Percentiles rank a stretch among this genome's conserved stretches.
phyloP scores from a whole-genome alignment of 2,797 vertebrate species.

The Sebastes vulpes region DNA sequence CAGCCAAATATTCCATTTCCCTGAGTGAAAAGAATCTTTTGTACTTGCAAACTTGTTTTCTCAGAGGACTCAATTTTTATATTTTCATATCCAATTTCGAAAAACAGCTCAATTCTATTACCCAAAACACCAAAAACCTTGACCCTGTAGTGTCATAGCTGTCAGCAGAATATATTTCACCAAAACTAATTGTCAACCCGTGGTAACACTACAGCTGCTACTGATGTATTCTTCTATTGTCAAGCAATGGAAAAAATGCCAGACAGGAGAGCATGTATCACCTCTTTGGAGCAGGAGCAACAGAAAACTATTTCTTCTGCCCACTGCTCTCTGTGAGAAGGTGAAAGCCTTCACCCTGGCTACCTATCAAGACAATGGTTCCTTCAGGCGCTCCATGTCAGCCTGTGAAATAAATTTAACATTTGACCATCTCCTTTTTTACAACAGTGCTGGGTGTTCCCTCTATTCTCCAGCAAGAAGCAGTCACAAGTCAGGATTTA shows the following conservation, averaged over 20 bases:
- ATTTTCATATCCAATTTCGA: background rate
- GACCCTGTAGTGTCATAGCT: background rate
- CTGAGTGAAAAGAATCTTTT: background rate
- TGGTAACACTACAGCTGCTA: background rate
- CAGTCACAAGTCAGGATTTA: background rate
- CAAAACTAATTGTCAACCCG: background rate
- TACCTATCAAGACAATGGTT: slow-evolving; percentile 39
- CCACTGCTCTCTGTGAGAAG: slow-evolving; percentile 17
- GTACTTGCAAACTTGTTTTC: background rate
- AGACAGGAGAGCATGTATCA: background rate
- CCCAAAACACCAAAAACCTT: background rate
- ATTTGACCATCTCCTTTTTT: slow-evolving; percentile 33
- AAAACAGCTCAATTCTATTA: background rate
- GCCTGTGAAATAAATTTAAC: slow-evolving; percentile 33
- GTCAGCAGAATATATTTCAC: background rate
- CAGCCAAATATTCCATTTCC: background rate
- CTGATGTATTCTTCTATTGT: background rate
- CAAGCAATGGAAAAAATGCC: background rate
- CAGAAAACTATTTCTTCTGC: background rate
- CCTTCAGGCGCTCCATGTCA: slow-evolving; percentile 33
- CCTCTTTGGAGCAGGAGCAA: background rate
- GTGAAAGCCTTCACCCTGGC: slow-evolving; percentile 35
- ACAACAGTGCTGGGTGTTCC: slow-evolving; percentile 1
- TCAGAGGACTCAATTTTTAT: background rate
- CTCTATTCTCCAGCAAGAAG: background rate